Evolutionary conservation across 2,113 vertebrate species (phyloP).

Genomic region (Lipophrys pholis): DNA sequence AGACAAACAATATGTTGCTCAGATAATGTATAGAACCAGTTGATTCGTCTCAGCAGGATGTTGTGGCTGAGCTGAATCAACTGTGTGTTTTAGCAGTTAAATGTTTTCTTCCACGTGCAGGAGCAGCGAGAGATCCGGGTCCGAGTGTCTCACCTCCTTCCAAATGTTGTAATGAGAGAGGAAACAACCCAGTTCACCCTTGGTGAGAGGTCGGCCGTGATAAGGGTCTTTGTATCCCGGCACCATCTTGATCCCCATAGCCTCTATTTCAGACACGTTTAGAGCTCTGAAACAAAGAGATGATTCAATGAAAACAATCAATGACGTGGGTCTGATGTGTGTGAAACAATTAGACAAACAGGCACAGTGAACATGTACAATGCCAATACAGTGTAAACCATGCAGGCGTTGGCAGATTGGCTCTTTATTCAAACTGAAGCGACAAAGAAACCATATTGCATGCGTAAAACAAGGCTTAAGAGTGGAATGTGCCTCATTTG

Average conservation of each 20-base stretch:
- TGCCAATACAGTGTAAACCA: neutral
- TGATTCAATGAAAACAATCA: conserved; percentile 16
- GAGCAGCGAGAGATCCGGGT: conserved; percentile 16
- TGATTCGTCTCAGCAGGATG: too few species aligned
- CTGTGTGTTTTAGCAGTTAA: neutral
- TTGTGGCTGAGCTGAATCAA: too few species aligned
- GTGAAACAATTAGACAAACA: neutral
- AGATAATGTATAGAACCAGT: too few species aligned
- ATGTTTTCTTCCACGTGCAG: conserved; percentile 34
- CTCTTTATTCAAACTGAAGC: neutral
- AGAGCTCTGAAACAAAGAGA: conserved; percentile 82
- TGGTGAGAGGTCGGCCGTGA: conserved; percentile 91
- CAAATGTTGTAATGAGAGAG: conserved; percentile 93
- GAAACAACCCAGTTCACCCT: conserved; percentile 93
- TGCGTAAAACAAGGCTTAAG: conserved; percentile 3
- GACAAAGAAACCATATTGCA: neutral
- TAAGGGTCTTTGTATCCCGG: conserved; percentile 93
- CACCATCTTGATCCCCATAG: conserved; percentile 91
- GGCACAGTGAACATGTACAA: neutral
- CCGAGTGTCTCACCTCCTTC: conserved; percentile 88
- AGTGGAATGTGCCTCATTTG: neutral
- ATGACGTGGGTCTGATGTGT: neutral
- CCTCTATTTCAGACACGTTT: conserved; percentile 87
- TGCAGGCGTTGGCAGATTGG: neutral
- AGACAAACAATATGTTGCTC: too few species aligned